Conservation (phyloP, 1,140 invertebrate species). For the Achatina immaculata region DNA sequence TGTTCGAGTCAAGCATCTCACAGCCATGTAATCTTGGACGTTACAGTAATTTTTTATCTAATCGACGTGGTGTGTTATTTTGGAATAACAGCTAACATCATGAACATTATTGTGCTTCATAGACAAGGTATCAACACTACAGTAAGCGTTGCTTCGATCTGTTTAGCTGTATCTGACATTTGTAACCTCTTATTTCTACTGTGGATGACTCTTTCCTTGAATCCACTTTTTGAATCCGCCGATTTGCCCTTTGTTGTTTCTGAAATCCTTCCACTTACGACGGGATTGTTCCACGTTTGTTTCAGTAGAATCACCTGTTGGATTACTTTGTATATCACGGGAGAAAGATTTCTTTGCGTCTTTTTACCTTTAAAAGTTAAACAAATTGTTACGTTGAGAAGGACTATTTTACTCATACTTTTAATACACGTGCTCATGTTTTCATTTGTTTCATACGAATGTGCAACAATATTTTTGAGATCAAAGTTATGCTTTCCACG, state of each 20-base stretch:
- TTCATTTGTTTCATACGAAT: not conserved
- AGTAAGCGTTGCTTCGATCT: not conserved
- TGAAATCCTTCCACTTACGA: not conserved
- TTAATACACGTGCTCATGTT: not conserved
- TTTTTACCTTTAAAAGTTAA: not conserved
- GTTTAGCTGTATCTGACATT: slow-evolving; percentile 4
- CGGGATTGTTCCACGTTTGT: not conserved
- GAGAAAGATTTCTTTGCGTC: slow-evolving; percentile 20
- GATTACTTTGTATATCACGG: slow-evolving; percentile 14
- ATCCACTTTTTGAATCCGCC: not conserved
- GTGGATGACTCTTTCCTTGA: not conserved
- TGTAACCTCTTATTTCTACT: not conserved
- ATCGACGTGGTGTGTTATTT: too few relatives aligned
- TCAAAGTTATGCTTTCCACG: not conserved
- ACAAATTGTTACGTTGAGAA: not conserved
- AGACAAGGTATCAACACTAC: not conserved
- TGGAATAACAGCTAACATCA: not conserved
- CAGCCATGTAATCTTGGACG: too few relatives aligned
- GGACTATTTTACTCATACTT: not conserved
- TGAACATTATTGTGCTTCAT: not conserved
- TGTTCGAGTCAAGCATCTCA: too few relatives aligned
- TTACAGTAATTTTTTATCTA: too few relatives aligned
- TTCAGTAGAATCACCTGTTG: slow-evolving; percentile 13
- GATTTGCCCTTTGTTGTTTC: not conserved
- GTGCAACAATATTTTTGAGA: not conserved